phyloP scores from a whole-genome alignment of 2,888 invertebrate species.

The Hypomecis punctinalis region DNA sequence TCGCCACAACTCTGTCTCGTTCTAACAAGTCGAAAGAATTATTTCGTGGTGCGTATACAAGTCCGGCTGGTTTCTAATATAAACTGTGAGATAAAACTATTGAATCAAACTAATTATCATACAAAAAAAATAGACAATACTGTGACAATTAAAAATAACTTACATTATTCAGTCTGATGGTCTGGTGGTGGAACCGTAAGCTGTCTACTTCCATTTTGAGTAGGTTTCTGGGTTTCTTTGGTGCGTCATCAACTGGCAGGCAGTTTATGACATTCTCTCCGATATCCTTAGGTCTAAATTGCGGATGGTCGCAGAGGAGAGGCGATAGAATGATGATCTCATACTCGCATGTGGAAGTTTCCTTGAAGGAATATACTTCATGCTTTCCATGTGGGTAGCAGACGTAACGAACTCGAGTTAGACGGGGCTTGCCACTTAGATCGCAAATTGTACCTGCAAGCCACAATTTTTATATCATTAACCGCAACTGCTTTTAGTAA shows the following conservation, averaged over 20 bases:
- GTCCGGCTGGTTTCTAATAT: not conserved
- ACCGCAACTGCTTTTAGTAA: too few relatives aligned
- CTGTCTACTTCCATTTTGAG: conserved; percentile 90
- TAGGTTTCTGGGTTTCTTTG: conserved; percentile 90
- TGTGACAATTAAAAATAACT: conserved; percentile 46
- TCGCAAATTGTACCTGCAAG: conserved; percentile 92
- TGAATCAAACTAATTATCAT: not conserved
- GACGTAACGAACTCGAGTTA: conserved; percentile 93
- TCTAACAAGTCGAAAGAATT: too few relatives aligned
- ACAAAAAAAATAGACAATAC: not conserved
- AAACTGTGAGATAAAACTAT: too few relatives aligned
- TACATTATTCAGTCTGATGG: conserved; percentile 68
- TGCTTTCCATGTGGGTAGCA: conserved; percentile 95
- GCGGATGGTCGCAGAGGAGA: conserved; percentile 94
- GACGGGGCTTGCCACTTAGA: conserved; percentile 92
- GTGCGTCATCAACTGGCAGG: conserved; percentile 86
- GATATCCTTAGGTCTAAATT: conserved; percentile 91
- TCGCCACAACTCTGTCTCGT: too few relatives aligned
- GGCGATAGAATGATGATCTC: conserved; percentile 95
- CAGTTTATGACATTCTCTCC: conserved; percentile 92
- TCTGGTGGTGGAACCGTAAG: conserved; percentile 87
- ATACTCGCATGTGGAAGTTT: conserved; percentile 97
- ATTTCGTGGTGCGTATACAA: not conserved
- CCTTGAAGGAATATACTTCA: conserved; percentile 96
- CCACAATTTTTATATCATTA: not conserved